Evolutionary conservation across 2,888 invertebrate species (phyloP), one percentile per base, ranked within the genome.

Genomic region (Piscicola geometra): DNA sequence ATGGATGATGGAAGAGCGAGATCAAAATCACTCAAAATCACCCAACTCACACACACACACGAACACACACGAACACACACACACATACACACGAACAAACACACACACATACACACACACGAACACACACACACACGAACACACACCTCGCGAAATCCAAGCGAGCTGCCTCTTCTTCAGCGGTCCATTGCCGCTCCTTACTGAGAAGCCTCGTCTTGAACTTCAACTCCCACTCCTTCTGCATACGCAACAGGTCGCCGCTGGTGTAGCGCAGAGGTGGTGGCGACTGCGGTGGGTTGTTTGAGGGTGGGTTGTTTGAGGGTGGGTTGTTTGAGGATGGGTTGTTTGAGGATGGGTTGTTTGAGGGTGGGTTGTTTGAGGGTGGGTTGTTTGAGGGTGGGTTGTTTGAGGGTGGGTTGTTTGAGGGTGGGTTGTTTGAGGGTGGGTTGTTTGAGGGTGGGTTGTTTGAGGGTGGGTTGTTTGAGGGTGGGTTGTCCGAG

Each of bases 111-210:
- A 47, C 9, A 47, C 9, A 47, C 50, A 15, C 9, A 9, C 12
- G 12, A 47, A 47, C 50, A 47, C 21, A 47, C 77, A 41, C 81
- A 79, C 35, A 77, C 35, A 30, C 32, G 60, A 18, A 15, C 35
- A 56, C 33, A 60, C 28, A 56, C 41, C 33, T 73, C 12, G 64
- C 25, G 36, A 28, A 73, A 1, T 73, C 60, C 12, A 21, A 33
- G 15, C 56, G 30, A 3, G 56, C 36, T 56, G 56, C 64, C 15
- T 73, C 73, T 33, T 73, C 73, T 30, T 35, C 64, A 36, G 60
- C 64, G n/a, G 64, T 30, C 64, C 73, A 64, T 35, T 73, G 52
- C 25, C 73, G 28, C 30, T 73, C 73, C 64, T 56, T 32, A 30
- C 52, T 60, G 25, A 73, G 5, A 1, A 73, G 64, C 21, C 35